Base-by-base conservation (phyloP, 2,797 vertebrate genomes). In the Pogonophryne albipinna region DNA sequence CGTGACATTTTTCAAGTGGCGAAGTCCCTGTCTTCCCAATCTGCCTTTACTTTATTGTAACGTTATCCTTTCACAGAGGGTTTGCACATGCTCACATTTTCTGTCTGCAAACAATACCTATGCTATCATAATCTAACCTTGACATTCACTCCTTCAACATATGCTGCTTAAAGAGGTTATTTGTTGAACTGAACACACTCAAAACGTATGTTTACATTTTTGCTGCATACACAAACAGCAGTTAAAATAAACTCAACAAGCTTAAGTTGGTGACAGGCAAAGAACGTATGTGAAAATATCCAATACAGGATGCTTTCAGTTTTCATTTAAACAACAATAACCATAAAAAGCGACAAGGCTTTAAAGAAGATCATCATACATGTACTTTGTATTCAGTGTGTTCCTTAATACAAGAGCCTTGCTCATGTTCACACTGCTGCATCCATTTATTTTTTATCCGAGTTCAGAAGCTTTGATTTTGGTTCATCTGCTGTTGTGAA, bases 1-100 rank as follows among this genome's bases (percentile, higher is more conserved):
- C 1, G 46, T 62, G 51, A 76, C 47, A 68, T 58, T 61, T 67
- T 65, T 17, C 45, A 15, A 16, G n/a, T 31, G 44, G 42, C 19
- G 55, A 82, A 85, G 71, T 62, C 44, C 14, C n/a, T 1, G 41
- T 77, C 73, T 76, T 80, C 71, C 10, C 53, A 75, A 67, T 59
- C 49, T 80, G 47, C 42, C 19, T 41, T 51, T 77, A 47, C 64
- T 52, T 72, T 60, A 62, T n/a, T 60, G 45, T 11, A 66, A 74
- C 41, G 1, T 81, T 78, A 85, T 81, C 71, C 59, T 87, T 60
- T 59, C 49, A 57, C n/a, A 56, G 17, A 66, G 66, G 50, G 19
- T 69, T 64, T 80, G 41, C 70, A 68, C 45, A 62, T 78, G 23
- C 9, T 1, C 45, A 65, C 52, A 60, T 58, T 13, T 69, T 73